phyloP scores from a whole-genome alignment of 1,140 invertebrate genomes.

The Drosophila varians region DNA sequence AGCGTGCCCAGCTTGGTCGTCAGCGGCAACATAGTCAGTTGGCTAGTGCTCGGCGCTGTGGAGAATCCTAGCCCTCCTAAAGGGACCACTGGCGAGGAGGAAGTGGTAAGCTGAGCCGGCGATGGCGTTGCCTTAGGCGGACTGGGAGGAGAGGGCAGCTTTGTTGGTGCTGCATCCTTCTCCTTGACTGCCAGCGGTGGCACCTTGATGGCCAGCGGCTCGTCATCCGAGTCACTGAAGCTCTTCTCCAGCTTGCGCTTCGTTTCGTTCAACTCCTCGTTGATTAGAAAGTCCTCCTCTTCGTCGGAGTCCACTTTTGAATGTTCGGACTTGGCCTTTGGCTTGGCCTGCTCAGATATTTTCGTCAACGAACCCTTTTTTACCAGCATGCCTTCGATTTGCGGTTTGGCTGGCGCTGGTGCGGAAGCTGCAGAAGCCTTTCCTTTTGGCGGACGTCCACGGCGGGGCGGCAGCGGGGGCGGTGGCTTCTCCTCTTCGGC shows the following conservation, averaged over 20 bases:
- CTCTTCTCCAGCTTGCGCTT: conserved; percentile 83
- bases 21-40: conserved; percentile 66
- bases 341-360: conserved; percentile 54
- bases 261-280: conserved; percentile 79
- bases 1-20: conserved; percentile 48
- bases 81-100: not conserved
- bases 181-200: conserved; percentile 58
- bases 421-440: conserved; percentile 23
- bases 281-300: conserved; percentile 80
- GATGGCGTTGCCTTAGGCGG: conserved; percentile 11
- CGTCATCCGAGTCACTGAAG: conserved; percentile 86
- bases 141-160: conserved; percentile 13
- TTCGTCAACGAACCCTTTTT: conserved; percentile 74
- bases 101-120: not conserved
- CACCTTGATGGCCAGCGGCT: conserved; percentile 85
- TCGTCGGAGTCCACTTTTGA: conserved; percentile 72
- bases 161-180: conserved; percentile 19
- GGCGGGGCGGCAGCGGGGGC: conserved; percentile 25
- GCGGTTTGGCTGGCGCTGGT: conserved; percentile 43
- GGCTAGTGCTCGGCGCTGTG: conserved; percentile 22
- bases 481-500: conserved; percentile 35
- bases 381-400: conserved; percentile 79
- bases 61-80: not conserved
- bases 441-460: conserved; percentile 68
- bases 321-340: conserved; percentile 66